Percentiles rank a stretch among this genome's conserved stretches.
phyloP scores from a whole-genome alignment of 2,797 vertebrate species.

The Pteropus rufus region DNA sequence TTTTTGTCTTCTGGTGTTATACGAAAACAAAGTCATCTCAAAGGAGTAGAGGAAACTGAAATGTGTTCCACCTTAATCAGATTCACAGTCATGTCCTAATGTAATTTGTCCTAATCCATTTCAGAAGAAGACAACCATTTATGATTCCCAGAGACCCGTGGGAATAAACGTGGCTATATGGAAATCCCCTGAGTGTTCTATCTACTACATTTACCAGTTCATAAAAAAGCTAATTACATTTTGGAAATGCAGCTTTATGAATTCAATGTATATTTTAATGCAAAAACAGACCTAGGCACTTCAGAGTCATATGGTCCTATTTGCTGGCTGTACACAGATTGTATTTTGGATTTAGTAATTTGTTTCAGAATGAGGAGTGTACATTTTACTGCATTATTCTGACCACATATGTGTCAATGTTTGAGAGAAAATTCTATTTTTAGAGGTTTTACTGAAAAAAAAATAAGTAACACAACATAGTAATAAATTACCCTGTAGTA shows the following conservation, averaged over 20 bases:
- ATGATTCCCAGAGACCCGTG: constrained; percentile 95
- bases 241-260: constrained; percentile 79
- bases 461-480: constrained; percentile 44
- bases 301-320: constrained; percentile 52
- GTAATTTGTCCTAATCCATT: constrained; percentile 98
- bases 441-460: constrained; percentile 54
- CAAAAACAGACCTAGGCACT: constrained; percentile 48
- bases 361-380: constrained; percentile 68
- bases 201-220: constrained; percentile 95
- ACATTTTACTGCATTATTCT: constrained; percentile 56
- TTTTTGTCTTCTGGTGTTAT: constrained; percentile 87
- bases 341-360: constrained; percentile 56
- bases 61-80: constrained; percentile 95
- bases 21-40: constrained; percentile 92
- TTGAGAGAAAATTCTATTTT: constrained; percentile 62
- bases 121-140: constrained; percentile 97
- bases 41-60: constrained; percentile 86
- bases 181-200: constrained; percentile 92
- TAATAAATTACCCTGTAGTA: constrained; percentile 67
- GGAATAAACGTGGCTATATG: constrained; percentile 94
- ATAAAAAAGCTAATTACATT: constrained; percentile 95
- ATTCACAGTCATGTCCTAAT: constrained; percentile 98
- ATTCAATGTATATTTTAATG: constrained; percentile 72
- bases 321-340: constrained; percentile 44
- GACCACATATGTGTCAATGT: constrained; percentile 60